Evolutionary conservation across 2,797 vertebrate species (phyloP).

Genomic region (Thaleichthys pacificus): DNA sequence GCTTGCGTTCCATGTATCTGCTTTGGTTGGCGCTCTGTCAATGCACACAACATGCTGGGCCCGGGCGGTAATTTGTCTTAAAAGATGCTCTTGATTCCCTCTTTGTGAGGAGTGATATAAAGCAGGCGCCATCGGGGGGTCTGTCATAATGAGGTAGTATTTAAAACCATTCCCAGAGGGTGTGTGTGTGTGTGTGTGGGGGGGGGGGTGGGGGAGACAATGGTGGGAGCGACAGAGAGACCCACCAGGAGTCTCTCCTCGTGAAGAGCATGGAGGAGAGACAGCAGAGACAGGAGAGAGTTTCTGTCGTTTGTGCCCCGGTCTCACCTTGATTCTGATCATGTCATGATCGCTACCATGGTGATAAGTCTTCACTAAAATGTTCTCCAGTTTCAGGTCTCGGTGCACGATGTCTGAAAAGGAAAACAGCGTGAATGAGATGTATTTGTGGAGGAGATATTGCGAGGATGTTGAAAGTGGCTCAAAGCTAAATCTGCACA

Average conservation of each 20-base stretch:
- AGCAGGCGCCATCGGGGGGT: slow-evolving; percentile 35
- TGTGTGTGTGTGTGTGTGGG: slow-evolving; percentile 8
- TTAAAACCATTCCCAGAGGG: slow-evolving; percentile 55
- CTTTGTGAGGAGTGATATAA: slow-evolving; percentile 50
- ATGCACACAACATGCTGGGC: slow-evolving; percentile 45
- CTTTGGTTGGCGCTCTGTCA: slow-evolving; percentile 52
- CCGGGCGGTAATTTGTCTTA: slow-evolving; percentile 55
- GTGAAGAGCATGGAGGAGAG: slow-evolving; percentile 35
- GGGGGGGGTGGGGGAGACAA: slow-evolving; percentile 14
- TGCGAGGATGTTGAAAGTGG: slow-evolving; percentile 12
- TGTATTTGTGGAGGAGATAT: background rate
- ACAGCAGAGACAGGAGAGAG: slow-evolving; percentile 14
- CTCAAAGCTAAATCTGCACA: slow-evolving; percentile 7
- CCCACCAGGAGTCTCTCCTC: slow-evolving; percentile 28
- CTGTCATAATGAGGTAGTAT: slow-evolving; percentile 58
- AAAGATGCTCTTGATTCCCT: slow-evolving; percentile 54
- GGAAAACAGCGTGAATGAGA: slow-evolving; percentile 18
- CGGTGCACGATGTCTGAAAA: slow-evolving; percentile 83
- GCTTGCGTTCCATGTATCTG: slow-evolving; percentile 51
- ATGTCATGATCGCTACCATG: slow-evolving; percentile 68
- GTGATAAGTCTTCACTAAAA: slow-evolving; percentile 85
- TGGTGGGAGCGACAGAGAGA: slow-evolving; percentile 25
- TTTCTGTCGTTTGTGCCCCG: slow-evolving; percentile 31
- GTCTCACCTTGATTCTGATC: slow-evolving; percentile 86
- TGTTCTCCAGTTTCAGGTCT: slow-evolving; percentile 91